Percentiles rank a stretch among this genome's conserved stretches.
phyloP scores from a whole-genome alignment of 1,140 invertebrate species.

The Watersipora subatra region DNA sequence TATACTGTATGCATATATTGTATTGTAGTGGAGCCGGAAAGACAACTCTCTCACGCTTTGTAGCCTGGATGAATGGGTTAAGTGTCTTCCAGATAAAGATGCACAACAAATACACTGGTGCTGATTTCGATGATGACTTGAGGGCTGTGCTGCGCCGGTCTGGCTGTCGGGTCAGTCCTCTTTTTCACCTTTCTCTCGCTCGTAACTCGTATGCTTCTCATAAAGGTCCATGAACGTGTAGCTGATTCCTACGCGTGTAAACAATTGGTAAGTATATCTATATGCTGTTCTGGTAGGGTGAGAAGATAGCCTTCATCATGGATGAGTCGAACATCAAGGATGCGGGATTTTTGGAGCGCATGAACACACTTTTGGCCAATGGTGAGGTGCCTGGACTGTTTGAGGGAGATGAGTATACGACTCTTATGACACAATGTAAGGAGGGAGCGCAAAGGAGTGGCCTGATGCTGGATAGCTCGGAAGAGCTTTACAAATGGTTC shows the following conservation, averaged over 20 bases:
- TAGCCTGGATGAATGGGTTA: slow-evolving; percentile 99
- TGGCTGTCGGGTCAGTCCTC: slow-evolving; percentile 62
- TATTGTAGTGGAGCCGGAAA: slow-evolving; percentile 80
- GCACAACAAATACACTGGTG: slow-evolving; percentile 95
- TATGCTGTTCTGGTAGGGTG: too few relatives aligned
- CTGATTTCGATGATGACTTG: slow-evolving; percentile 97
- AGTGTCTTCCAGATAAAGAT: slow-evolving; percentile 83
- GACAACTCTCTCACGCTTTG: slow-evolving; percentile 94
- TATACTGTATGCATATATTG: too few relatives aligned
- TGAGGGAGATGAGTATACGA: slow-evolving; percentile 85
- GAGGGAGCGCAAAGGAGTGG: slow-evolving; percentile 95
- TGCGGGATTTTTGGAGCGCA: slow-evolving; percentile 93
- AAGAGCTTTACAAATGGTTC: slow-evolving; percentile 98
- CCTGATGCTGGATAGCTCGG: slow-evolving; percentile 92
- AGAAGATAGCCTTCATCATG: slow-evolving; percentile 97
- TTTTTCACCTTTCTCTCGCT: neutral
- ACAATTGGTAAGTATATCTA: neutral
- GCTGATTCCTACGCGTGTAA: neutral
- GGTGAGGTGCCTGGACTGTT: slow-evolving; percentile 67
- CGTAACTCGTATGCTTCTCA: neutral
- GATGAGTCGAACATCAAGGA: slow-evolving; percentile 98
- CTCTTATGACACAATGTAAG: slow-evolving; percentile 98
- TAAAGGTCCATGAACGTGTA: neutral
- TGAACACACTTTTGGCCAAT: slow-evolving; percentile 97
- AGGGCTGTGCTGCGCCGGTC: slow-evolving; percentile 78